Evolutionary conservation across 2,888 invertebrate species (phyloP).

Genomic region (Crocallis elinguaria): DNA sequence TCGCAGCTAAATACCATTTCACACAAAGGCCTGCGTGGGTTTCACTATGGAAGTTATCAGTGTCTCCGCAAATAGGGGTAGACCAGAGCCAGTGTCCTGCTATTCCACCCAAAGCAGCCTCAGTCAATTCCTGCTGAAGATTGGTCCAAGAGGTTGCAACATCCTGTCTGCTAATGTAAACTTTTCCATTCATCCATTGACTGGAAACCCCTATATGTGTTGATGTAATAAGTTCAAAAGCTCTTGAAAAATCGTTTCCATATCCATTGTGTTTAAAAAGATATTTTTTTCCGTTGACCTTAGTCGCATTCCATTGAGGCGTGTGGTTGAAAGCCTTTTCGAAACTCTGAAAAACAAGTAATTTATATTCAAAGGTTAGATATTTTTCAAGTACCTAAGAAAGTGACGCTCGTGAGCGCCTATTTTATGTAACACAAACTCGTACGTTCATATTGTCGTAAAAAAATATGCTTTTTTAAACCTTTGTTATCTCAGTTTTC

Average conservation of each 20-base stretch:
- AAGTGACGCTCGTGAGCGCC: too few relatives aligned
- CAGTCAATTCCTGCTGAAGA: slow-evolving; percentile 77
- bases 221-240: slow-evolving; percentile 51
- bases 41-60: slow-evolving; percentile 61
- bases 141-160: slow-evolving; percentile 85
- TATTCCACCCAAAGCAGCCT: slow-evolving; percentile 77
- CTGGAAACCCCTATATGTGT: slow-evolving; percentile 58
- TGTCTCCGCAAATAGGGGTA: slow-evolving; percentile 85
- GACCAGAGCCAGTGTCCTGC: slow-evolving; percentile 80
- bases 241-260: slow-evolving; percentile 74
- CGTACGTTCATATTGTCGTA: too few relatives aligned
- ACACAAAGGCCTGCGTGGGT: slow-evolving; percentile 82
- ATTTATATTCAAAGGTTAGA: background rate
- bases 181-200: slow-evolving; percentile 62
- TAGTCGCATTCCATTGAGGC: slow-evolving; percentile 78
- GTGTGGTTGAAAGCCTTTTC: slow-evolving; percentile 74
- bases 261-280: slow-evolving; percentile 84
- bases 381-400: background rate
- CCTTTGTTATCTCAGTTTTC: too few relatives aligned
- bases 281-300: slow-evolving; percentile 55
- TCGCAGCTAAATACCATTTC: slow-evolving; percentile 88
- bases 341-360: slow-evolving; percentile 59
- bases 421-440: too few relatives aligned
- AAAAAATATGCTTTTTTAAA: too few relatives aligned
- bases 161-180: slow-evolving; percentile 75